Evolutionary conservation across 2,797 vertebrate genomes (phyloP).

Genomic region (Eulemur coronatus): DNA sequence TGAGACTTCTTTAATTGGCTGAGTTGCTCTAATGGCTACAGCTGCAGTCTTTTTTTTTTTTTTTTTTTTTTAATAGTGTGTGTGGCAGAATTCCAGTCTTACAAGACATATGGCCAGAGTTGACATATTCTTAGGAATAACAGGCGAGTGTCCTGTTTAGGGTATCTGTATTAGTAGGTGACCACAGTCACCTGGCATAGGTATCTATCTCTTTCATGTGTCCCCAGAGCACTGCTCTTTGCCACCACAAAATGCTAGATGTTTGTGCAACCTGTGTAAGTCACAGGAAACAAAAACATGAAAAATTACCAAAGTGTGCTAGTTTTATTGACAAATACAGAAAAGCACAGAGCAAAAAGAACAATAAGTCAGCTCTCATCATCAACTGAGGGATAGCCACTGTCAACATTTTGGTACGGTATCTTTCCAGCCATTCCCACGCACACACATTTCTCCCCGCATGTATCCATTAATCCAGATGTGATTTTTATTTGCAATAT

Average conservation of each 20-base stretch:
- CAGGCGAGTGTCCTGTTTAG: neutral
- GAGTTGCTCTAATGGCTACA: constrained; percentile 40
- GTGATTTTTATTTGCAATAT: neutral
- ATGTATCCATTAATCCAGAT: neutral
- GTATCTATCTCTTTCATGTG: neutral
- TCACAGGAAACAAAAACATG: neutral
- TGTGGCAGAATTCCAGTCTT: constrained; percentile 57
- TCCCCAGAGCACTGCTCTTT: neutral
- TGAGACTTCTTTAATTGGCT: constrained; percentile 70
- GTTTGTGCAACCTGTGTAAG: neutral
- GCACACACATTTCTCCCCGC: too few relatives aligned
- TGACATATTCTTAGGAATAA: neutral
- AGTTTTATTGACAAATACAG: neutral
- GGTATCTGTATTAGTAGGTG: neutral
- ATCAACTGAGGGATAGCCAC: neutral
- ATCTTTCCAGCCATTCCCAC: neutral
- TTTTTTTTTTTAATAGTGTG: neutral
- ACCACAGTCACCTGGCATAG: neutral
- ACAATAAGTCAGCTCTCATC: neutral
- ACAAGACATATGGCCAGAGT: constrained; percentile 40
- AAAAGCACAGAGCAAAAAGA: neutral
- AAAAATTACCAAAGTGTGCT: neutral
- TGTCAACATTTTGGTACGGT: neutral
- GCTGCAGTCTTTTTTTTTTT: neutral
- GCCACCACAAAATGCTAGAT: neutral